Evolutionary conservation across 2,797 vertebrate species (phyloP).

Genomic region (Miichthys miiuy): DNA sequence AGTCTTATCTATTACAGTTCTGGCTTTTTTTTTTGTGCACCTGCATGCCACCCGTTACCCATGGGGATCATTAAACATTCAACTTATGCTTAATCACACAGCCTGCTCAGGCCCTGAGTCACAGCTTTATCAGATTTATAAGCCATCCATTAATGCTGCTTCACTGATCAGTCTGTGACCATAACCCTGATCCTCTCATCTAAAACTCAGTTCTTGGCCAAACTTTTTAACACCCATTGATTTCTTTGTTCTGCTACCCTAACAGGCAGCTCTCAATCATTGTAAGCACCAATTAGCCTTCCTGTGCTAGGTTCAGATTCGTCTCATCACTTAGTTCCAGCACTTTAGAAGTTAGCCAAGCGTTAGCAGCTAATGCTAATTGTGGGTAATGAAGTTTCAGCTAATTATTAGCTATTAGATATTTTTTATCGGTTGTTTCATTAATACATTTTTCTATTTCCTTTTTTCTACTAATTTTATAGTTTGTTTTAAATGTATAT

Average conservation of each 20-base stretch:
- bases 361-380: slow-evolving; percentile 18
- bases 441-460: background rate
- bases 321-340: slow-evolving; percentile 20
- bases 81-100: slow-evolving; percentile 64
- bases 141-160: slow-evolving; percentile 65
- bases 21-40: slow-evolving; percentile 22
- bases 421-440: background rate
- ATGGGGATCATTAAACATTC: slow-evolving; percentile 64
- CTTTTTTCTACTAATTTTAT: background rate
- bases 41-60: slow-evolving; percentile 45
- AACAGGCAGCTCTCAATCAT: slow-evolving; percentile 51
- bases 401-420: background rate
- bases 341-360: slow-evolving; percentile 22
- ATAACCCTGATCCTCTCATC: slow-evolving; percentile 54
- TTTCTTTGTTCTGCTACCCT: slow-evolving; percentile 52
- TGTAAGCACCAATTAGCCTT: slow-evolving; percentile 66
- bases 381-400: background rate
- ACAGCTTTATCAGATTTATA: slow-evolving; percentile 71
- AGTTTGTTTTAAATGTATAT: background rate
- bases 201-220: slow-evolving; percentile 43
- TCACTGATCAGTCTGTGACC: slow-evolving; percentile 62
- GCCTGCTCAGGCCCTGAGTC: slow-evolving; percentile 53
- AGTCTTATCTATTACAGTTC: slow-evolving; percentile 42
- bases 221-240: slow-evolving; percentile 68
- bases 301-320: slow-evolving; percentile 9